Base-by-base conservation (phyloP, 1,140 invertebrate species). In the Papilio xuthus region DNA sequence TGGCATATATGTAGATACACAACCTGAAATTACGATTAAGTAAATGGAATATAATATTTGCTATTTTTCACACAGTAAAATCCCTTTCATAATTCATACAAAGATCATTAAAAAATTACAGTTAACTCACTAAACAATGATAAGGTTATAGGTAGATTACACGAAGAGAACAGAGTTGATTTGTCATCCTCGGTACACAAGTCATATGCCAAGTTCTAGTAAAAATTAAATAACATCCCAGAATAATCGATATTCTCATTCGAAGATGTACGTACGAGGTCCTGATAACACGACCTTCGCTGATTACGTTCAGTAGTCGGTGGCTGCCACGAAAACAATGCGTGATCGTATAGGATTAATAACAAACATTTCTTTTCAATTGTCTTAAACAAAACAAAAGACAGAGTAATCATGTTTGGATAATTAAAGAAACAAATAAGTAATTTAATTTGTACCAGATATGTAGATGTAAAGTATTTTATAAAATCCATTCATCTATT, bases 251-350 rank as follows among this genome's bases (percentile, higher is more conserved):
- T 67, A 32, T 28, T 67, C 26, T 67, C 60, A 32, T 32, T 67
- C 56, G 26, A 67, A 67, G 60, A 67, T 67, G 23, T 28, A 67
- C 8, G 23, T 15, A 67, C 12, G 26, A 67, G 60, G 60, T 67
- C 13, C 60, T 67, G 60, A 28, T 67, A 67, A 28, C 60, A 67
- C 60, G 60, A 67, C 60, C 60, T 67, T 67, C 26, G 60, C 60
- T 32, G 26, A 67, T 67, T 67, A 67, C 60, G 8, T 28, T 7
- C 23, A 15, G 60, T 28, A 20, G 56, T 12, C 26, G 13, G 12
- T 26, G 23, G 26, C 26, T 28, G 26, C 23, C 60, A 67, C 60
- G 60, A 67, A 67, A 67, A 67, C 60, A 67, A 67, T 15, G 26
- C 60, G 60, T 67, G 60, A 67, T 67, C 60, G 1, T 67, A 13